Conservation (phyloP, 2,888 invertebrate species). For the Orthosia gracilis region DNA sequence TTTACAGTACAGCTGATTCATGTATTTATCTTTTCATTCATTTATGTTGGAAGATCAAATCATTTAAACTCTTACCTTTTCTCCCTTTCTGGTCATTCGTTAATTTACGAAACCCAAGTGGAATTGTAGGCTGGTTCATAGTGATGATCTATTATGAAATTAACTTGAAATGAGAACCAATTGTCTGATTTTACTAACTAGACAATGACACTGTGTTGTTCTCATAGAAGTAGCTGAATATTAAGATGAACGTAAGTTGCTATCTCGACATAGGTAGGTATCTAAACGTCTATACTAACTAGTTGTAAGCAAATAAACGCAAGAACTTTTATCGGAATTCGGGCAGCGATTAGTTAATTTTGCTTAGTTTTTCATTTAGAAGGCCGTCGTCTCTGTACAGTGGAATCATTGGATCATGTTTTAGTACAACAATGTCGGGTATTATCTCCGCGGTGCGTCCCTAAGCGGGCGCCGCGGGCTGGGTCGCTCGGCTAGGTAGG, state of each 20-base stretch:
- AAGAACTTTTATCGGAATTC: neutral
- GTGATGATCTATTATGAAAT: conserved; percentile 12
- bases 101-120: neutral
- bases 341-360: conserved; percentile 7
- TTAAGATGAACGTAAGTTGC: neutral
- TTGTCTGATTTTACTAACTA: no score
- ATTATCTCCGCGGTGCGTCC: conserved; percentile 62
- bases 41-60: conserved; percentile 19
- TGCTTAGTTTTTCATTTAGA: conserved; percentile 8
- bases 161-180: no score
- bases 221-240: no score
- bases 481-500: conserved; percentile 80
- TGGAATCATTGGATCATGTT: conserved; percentile 72
- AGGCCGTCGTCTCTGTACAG: conserved; percentile 8
- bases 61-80: conserved; percentile 2
- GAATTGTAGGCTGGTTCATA: conserved; percentile 7
- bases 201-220: no score
- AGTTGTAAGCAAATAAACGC: neutral
- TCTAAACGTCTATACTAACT: neutral
- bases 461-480: conserved; percentile 63
- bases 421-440: conserved; percentile 68
- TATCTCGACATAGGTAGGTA: neutral
- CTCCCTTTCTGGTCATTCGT: conserved; percentile 1
- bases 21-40: conserved; percentile 22
- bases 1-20: conserved; percentile 40